These are phyloP conservation scores for Shargacucullia verbasci DNA, from an alignment of 2,888 invertebrate genomes.

Conservation along the genomic window DNA sequence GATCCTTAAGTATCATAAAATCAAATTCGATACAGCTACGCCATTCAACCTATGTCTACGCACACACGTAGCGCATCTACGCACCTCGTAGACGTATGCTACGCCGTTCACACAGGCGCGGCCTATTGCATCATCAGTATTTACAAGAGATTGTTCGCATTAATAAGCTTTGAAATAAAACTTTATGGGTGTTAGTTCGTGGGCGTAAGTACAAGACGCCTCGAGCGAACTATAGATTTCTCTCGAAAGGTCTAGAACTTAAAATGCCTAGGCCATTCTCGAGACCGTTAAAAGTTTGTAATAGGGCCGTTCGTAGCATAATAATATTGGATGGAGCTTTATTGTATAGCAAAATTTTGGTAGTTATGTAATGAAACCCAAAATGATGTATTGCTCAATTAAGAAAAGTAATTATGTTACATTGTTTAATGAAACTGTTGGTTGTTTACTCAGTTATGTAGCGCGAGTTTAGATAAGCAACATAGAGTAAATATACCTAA, in stretches of 20 bases:
- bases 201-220: conserved; percentile 15
- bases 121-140: conserved; percentile 25
- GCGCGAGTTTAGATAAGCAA: conserved; percentile 3
- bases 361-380: neutral
- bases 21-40: conserved; percentile 1
- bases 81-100: conserved; percentile 58
- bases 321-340: conserved; percentile 12
- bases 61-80: conserved; percentile 58
- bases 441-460: neutral
- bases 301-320: conserved; percentile 24
- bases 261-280: conserved; percentile 27
- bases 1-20: no score
- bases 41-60: conserved; percentile 19
- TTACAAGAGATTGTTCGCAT: conserved; percentile 12
- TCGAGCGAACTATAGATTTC: conserved; percentile 13
- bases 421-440: conserved; percentile 14
- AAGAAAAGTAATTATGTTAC: conserved; percentile 12
- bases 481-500: neutral
- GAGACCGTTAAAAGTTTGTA: conserved; percentile 39
- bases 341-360: conserved; percentile 2
- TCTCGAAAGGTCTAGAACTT: conserved; percentile 25
- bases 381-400: conserved; percentile 6
- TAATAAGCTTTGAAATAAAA: conserved; percentile 29
- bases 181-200: conserved; percentile 21
- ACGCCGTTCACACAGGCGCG: conserved; percentile 47